Evolutionary conservation across 1,140 invertebrate genomes (phyloP).

Genomic region (Vanessa tameamea): DNA sequence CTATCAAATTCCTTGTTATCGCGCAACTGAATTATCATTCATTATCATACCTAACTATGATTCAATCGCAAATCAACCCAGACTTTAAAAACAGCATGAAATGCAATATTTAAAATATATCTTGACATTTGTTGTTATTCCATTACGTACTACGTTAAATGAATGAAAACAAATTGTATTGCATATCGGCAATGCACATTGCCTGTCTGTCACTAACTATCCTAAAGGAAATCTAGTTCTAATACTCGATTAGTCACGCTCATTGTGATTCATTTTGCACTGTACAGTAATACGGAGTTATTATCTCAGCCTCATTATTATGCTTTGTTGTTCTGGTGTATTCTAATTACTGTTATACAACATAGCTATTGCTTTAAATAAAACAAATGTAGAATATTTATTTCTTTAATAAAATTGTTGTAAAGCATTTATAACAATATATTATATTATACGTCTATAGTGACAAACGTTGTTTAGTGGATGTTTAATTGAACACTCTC

Average conservation of each 20-base stretch:
- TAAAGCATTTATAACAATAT: neutral
- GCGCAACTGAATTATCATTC: neutral
- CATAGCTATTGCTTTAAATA: neutral
- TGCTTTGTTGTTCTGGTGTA: no score
- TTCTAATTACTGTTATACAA: no score
- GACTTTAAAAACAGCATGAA: neutral
- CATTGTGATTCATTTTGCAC: no score
- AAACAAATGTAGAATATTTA: neutral
- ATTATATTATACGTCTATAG: neutral
- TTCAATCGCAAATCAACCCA: neutral
- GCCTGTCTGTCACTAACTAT: no score
- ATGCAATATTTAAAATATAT: neutral
- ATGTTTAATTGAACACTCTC: no score
- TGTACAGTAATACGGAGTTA: no score
- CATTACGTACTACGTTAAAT: neutral
- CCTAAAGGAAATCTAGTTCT: no score
- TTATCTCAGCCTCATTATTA: no score
- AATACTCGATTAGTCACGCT: no score
- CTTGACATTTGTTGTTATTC: neutral
- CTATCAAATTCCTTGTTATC: neutral
- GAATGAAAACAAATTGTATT: neutral
- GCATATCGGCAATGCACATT: no score
- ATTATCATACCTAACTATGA: neutral
- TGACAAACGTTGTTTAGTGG: no score
- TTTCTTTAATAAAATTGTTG: constrained; percentile 2